Evolutionary conservation across 2,113 vertebrate genomes (phyloP).

Genomic region (Leptobrachium leishanense): DNA sequence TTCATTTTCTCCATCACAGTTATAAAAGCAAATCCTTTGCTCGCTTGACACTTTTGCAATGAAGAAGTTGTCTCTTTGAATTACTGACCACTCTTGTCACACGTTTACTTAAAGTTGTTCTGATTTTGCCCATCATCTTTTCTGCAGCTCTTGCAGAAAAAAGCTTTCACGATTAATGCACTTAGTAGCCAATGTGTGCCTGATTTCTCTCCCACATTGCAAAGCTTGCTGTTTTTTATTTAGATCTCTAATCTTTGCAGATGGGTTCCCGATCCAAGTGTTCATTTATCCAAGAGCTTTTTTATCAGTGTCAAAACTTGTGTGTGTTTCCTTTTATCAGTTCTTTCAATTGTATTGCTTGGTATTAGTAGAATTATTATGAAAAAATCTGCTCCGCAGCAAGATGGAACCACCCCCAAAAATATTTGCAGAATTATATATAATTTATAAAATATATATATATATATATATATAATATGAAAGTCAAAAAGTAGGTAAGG

Average conservation of each 20-base stretch:
- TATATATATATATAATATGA: no score
- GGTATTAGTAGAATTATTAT: no score
- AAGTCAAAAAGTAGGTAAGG: no score
- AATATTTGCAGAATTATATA: no score
- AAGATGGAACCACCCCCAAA: no score
- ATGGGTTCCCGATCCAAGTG: background rate
- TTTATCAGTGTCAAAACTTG: background rate
- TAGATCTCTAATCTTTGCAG: background rate
- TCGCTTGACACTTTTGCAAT: background rate
- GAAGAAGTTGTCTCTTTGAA: background rate
- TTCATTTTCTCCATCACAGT: no score
- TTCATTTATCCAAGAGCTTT: background rate
- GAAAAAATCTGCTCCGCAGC: no score
- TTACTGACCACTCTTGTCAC: background rate
- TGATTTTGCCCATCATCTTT: constrained; percentile 1
- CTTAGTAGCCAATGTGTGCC: background rate
- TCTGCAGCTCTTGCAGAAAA: background rate
- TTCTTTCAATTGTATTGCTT: no score
- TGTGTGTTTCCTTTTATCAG: no score
- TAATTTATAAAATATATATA: no score
- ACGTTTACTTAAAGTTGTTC: background rate
- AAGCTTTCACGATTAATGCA: constrained; percentile 5
- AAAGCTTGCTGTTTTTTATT: constrained; percentile 9
- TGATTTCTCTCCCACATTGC: background rate
- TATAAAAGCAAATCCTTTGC: no score